Evolutionary conservation across 2,888 invertebrate genomes (phyloP).

Genomic region (Achlya flavicornis): DNA sequence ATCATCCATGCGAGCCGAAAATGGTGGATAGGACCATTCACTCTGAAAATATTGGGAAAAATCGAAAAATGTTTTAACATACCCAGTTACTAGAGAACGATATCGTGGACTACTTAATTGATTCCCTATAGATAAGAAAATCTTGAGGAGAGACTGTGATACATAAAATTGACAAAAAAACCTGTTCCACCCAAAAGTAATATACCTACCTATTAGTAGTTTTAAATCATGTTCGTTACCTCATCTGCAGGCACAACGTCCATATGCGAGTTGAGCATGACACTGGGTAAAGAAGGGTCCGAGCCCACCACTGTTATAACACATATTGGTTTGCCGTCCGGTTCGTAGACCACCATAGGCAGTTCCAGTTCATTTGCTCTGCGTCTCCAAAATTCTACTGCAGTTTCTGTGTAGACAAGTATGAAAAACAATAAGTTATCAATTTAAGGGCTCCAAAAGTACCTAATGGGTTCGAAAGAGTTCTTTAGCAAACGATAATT

Average conservation of each 20-base stretch:
- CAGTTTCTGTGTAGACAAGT: conserved; percentile 79
- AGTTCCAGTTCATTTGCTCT: conserved; percentile 88
- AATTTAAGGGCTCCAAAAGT: too few species aligned
- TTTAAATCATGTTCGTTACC: conserved; percentile 62
- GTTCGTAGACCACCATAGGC: conserved; percentile 82
- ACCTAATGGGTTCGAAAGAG: too few species aligned
- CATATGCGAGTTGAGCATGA: conserved; percentile 96
- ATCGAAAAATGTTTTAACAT: not conserved
- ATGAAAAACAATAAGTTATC: too few species aligned
- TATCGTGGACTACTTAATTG: too few species aligned
- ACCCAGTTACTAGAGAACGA: not conserved
- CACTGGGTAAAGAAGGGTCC: conserved; percentile 87
- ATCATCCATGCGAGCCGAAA: conserved; percentile 91
- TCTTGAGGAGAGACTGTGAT: too few species aligned
- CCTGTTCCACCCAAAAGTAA: too few species aligned
- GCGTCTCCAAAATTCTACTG: conserved; percentile 87
- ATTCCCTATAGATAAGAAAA: too few species aligned
- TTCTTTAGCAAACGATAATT: too few species aligned
- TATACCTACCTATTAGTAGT: too few species aligned
- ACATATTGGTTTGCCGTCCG: conserved; percentile 67
- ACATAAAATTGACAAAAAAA: too few species aligned
- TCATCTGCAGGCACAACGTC: conserved; percentile 96
- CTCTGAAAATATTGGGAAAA: conserved; percentile 79
- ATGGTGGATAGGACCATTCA: conserved; percentile 94
- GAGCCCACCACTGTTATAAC: conserved; percentile 90